Evolutionary conservation across 2,797 vertebrate species (phyloP).

Genomic region (Muscicapa striata): DNA sequence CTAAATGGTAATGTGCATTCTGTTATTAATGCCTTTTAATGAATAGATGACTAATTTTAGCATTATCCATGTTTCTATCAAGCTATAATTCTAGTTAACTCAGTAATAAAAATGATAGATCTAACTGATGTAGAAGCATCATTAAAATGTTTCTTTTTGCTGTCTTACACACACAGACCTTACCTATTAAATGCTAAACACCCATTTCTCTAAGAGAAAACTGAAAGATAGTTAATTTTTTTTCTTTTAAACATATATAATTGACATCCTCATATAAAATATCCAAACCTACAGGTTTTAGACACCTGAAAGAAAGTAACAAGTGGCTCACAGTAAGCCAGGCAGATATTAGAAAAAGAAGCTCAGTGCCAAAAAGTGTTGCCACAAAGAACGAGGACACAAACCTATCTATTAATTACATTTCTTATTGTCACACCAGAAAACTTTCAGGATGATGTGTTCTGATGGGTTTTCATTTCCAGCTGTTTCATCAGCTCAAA

Average conservation of each 20-base stretch:
- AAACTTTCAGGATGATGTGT: conserved; percentile 49
- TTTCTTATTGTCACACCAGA: conserved; percentile 43
- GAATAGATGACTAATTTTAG: conserved; percentile 34
- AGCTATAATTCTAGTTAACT: conserved; percentile 30
- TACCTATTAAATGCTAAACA: not conserved
- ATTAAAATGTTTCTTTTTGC: not conserved
- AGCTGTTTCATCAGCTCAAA: conserved; percentile 71
- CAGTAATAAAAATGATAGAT: conserved; percentile 40
- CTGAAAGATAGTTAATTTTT: not conserved
- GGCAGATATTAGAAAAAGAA: not conserved
- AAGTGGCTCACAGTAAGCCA: not conserved
- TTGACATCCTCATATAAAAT: not conserved
- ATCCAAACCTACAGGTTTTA: not conserved
- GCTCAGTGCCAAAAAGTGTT: not conserved
- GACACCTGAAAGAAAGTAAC: not conserved
- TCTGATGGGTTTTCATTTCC: conserved; percentile 65
- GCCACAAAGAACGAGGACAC: conserved; percentile 43
- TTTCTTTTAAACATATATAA: not conserved
- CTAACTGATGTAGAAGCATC: not conserved
- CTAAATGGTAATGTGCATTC: not conserved
- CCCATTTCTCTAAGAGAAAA: not conserved
- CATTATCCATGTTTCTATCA: not conserved
- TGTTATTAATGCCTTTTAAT: conserved; percentile 37
- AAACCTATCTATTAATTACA: conserved; percentile 62
- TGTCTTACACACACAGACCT: not conserved